phyloP scores from a whole-genome alignment of 2,888 invertebrate species.

The Diploptera punctata region DNA sequence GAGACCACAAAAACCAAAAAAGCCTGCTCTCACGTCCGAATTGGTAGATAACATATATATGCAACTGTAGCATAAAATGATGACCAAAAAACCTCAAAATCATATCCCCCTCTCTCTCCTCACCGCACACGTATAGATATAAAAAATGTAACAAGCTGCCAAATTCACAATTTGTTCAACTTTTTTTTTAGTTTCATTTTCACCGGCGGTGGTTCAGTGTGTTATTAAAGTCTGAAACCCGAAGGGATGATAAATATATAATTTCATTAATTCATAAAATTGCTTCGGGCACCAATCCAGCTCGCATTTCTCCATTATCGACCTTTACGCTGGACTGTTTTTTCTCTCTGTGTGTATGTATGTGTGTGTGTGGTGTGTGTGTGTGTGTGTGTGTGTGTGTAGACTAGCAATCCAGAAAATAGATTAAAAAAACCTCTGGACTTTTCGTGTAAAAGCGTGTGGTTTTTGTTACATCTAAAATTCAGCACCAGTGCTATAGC shows the following conservation, averaged over 20 bases:
- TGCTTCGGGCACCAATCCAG: conserved; percentile 36
- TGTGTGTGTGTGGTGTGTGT: neutral
- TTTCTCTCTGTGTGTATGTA: conserved; percentile 1
- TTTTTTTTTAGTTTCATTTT: conserved; percentile 31
- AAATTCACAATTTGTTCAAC: conserved; percentile 40
- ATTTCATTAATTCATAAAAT: conserved; percentile 42
- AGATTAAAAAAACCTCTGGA: conserved; percentile 30
- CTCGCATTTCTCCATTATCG: conserved; percentile 35
- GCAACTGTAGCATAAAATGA: conserved; percentile 33
- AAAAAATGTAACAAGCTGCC: conserved; percentile 39
- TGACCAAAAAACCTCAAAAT: conserved; percentile 41
- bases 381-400: conserved; percentile 10
- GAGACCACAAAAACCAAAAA: conserved; percentile 41
- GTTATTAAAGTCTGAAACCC: conserved; percentile 40
- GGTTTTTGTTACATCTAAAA: conserved; percentile 31
- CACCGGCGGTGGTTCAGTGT: conserved; percentile 36
- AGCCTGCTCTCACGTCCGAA: conserved; percentile 36
- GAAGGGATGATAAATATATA: conserved; percentile 40
- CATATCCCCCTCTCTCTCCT: conserved; percentile 30
- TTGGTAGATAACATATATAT: conserved; percentile 34
- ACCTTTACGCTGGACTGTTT: conserved; percentile 26
- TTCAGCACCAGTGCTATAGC: conserved; percentile 31
- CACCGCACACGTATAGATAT: conserved; percentile 26
- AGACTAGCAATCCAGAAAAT: conserved; percentile 31
- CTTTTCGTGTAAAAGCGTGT: conserved; percentile 31